These are phyloP conservation scores for Fopius arisanus DNA, from an alignment of 1,140 invertebrate genomes.

Conservation along the genomic window DNA sequence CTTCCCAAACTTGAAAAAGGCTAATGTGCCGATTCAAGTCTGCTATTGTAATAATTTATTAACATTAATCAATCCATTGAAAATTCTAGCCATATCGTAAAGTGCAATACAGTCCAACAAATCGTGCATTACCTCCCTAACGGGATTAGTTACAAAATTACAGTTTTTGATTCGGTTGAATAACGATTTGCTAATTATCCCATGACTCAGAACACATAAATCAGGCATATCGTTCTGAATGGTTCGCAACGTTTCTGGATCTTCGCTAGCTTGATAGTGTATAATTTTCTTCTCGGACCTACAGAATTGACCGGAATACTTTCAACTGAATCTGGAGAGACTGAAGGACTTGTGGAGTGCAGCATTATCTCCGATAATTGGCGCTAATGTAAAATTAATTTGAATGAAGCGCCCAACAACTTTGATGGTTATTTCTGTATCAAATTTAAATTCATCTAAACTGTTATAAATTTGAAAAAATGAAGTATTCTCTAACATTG, in stretches of 20 bases:
- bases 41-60: constrained; percentile 31
- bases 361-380: constrained; percentile 31
- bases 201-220: constrained; percentile 2
- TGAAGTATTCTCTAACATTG: constrained; percentile 38
- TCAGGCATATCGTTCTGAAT: constrained; percentile 28
- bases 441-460: constrained; percentile 34
- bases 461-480: constrained; percentile 35
- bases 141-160: constrained; percentile 29
- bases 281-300: constrained; percentile 13
- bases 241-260: constrained; percentile 21
- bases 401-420: neutral
- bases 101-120: constrained; percentile 30
- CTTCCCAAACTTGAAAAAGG: constrained; percentile 28
- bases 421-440: constrained; percentile 21
- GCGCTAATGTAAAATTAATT: constrained; percentile 19
- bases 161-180: constrained; percentile 30
- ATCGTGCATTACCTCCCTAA: constrained; percentile 33
- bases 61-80: neutral
- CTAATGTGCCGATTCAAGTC: constrained; percentile 32
- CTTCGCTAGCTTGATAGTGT: constrained; percentile 15
- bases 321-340: constrained; percentile 28
- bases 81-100: constrained; percentile 28
- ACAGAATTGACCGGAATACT: constrained; percentile 33
- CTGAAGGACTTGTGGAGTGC: constrained; percentile 26
- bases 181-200: constrained; percentile 35